Evolutionary conservation across 2,113 vertebrate genomes (phyloP).

Genomic region (Cyrtonyx montezumae): DNA sequence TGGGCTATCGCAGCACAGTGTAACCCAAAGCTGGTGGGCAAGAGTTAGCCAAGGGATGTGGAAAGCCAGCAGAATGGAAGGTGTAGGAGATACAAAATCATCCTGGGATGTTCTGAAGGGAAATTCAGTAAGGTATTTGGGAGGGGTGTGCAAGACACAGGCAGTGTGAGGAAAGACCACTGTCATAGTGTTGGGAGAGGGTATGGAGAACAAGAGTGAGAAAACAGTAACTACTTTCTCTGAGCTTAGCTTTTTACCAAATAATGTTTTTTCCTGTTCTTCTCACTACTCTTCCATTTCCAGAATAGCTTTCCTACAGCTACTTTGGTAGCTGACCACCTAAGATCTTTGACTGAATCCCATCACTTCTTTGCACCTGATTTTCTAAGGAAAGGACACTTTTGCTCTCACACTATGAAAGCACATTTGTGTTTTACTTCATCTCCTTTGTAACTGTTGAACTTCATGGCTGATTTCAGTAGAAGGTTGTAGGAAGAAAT

Average conservation of each 20-base stretch:
- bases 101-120: background rate
- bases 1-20: accelerated
- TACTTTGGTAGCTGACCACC: background rate
- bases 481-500: background rate
- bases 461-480: background rate
- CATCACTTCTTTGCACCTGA: background rate
- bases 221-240: background rate
- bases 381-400: background rate
- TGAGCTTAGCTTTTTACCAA: background rate
- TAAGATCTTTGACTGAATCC: background rate
- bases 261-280: background rate
- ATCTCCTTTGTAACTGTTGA: background rate
- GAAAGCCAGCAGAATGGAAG: background rate
- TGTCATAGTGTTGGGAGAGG: background rate
- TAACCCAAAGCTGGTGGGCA: background rate
- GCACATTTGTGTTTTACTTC: background rate
- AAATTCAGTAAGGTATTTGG: background rate
- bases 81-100: background rate
- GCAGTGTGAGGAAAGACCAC: background rate
- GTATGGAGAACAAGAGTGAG: background rate
- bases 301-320: background rate
- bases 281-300: background rate
- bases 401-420: background rate
- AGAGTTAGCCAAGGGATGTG: background rate
- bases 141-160: background rate